Evolutionary conservation across 2,888 invertebrate genomes (phyloP), one percentile per base, ranked within the genome.

Genomic region (Pherbina coryleti): DNA sequence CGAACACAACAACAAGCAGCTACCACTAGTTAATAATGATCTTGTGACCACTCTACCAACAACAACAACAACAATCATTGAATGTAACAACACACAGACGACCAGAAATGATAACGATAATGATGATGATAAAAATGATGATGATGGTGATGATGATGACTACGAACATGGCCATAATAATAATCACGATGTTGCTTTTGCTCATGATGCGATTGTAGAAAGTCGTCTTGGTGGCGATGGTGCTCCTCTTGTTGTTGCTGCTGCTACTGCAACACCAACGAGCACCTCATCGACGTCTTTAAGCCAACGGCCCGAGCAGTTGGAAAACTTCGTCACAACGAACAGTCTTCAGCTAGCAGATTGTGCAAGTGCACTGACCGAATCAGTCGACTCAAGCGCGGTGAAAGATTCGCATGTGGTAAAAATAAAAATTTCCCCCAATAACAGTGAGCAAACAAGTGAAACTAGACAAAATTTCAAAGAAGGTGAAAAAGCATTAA

Each of bases 381-480:
- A 75, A 67, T 67, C 75, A 34, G 67, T 44, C 44, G 44, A 44
- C 11, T 44, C 44, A 25, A 44, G 28, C 75, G 67, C 77, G 82
- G 79, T 81, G 80, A 79, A 83, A 82, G 79, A 83, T 79, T 84
- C 84, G 82, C 86, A 89, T 84, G 88, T 89, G 80, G 87, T 89
- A 67, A 89, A 88, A 83, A 89, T 89, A 79, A 88, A 89, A 82
- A 89, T 89, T 79, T 86, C 85, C 76, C 85, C 87, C 34, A 81
- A 77, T 74, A 78, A 69, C n/a, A 80, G 71, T 62, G 76, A 73
- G 66, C 19, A 9, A 84, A 84, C 74, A 8, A 9, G 4, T 25
- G 62, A 9, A 57, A 69, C 37, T 37, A 8, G 57, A 3, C 5
- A 7, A 31, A 51, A 49, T 34, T n/a, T 37, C 66, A 62, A n/a